Base-by-base conservation (phyloP, 2,888 invertebrate genomes). In the Melinaea marsaeus region DNA sequence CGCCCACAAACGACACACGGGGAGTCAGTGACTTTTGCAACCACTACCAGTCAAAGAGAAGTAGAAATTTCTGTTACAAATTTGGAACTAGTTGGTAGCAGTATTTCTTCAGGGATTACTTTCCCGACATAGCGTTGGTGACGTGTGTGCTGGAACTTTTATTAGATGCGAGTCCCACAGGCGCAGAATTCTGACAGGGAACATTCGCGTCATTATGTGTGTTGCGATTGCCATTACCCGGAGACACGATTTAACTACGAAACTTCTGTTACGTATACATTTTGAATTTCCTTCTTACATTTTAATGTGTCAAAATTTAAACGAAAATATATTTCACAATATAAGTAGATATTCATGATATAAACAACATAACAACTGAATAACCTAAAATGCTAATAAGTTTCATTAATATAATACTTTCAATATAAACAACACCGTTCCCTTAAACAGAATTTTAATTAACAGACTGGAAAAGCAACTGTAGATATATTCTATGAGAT, bases 51-150 rank as follows among this genome's bases (percentile, higher is more conserved):
- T 88, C 88, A 89, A 88, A 88, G 88, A 85, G 86, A 88, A 88
- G 88, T 89, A n/a, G n/a, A n/a, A n/a, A n/a, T n/a, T 89, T 88
- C 79, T 79, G 88, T 86, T 88, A 88, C 88, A 88, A 89, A 89
- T 88, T 86, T 87, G 85, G 79, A 84, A 86, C 82, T 83, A 79
- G 85, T 85, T 83, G 83, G 83, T 81, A 75, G 78, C 77, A 79
- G 85, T 88, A 88, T 88, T 84, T 88, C 86, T 88, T 86, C 84
- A 77, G 76, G 86, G 86, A 88, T 88, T 89, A 88, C 87, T 83
- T 86, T 86, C 81, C 75, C 82, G 84, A 79, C 84, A 83, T 81
- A 84, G 81, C 82, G 80, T 79, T 83, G 79, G 85, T 82, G 85
- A 83, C 83, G 81, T 78, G 80, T 79, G 80, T 76, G 75, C 77